Evolutionary conservation across 1,140 invertebrate genomes (phyloP).

Genomic region (Bombus superbus): DNA sequence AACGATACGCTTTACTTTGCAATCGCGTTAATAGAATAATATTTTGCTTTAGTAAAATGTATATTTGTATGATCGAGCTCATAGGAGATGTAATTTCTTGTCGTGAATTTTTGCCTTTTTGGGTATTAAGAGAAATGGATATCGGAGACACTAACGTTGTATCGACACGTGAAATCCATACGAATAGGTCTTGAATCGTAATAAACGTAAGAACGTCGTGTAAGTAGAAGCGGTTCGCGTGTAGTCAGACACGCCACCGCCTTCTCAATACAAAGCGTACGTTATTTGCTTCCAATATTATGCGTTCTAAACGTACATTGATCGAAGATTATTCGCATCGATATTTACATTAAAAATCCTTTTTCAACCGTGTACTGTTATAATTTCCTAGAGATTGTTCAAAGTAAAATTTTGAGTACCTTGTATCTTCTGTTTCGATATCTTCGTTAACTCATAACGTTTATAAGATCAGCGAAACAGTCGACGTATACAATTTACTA

Average conservation of each 20-base stretch:
- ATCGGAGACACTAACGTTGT: not conserved
- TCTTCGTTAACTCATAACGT: not conserved
- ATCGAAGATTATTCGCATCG: not conserved
- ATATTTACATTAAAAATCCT: not conserved
- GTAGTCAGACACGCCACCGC: not conserved
- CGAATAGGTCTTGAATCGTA: not conserved
- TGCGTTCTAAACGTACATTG: not conserved
- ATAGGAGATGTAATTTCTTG: too few relatives aligned
- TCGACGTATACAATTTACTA: not conserved
- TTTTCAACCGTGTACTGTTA: not conserved
- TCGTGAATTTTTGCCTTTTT: not conserved
- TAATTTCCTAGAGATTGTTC: not conserved
- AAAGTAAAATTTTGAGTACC: too few relatives aligned
- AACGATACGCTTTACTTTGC: not conserved
- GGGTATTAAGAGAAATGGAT: not conserved
- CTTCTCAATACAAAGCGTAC: not conserved
- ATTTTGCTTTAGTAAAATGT: too few relatives aligned
- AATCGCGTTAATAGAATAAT: too few relatives aligned
- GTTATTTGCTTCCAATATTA: not conserved
- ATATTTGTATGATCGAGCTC: too few relatives aligned
- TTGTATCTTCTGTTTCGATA: too few relatives aligned
- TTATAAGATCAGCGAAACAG: not conserved
- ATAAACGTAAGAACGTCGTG: not conserved
- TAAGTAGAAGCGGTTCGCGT: not conserved
- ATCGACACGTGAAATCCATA: not conserved